Base-by-base conservation (phyloP, 2,797 vertebrate genomes). In the Pempheris klunzingeri region DNA sequence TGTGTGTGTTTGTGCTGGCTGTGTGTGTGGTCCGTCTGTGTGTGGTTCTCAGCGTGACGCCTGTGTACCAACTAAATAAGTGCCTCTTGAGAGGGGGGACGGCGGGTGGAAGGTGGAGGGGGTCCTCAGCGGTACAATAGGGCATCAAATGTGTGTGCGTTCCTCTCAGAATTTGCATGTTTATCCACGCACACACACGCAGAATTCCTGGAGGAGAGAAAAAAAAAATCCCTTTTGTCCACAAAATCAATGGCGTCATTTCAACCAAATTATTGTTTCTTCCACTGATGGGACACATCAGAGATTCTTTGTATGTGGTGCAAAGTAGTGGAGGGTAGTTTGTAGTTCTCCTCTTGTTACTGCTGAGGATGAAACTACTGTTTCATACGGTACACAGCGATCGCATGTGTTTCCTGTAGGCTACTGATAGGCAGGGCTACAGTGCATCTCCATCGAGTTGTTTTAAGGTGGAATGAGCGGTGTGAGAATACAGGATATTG, bases 21-120 rank as follows among this genome's bases (percentile, higher is more conserved):
- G 87, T 81, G 86, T 89, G 89, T 90, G 90, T 88, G 92, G 89
- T 87, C 90, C 64, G 49, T 57, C 83, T 83, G 86, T 88, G 85
- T 90, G 91, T 80, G 87, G 87, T 64, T 84, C 87, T 82, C 90
- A 86, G 86, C 80, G 64, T 77, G 89, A 82, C 4, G 82, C 69
- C 84, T 80, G 80, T 71, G 73, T 73, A 85, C 83, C 69, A 79
- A 85, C 85, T 87, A 87, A 82, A 85, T 77, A 87, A 90, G 87
- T 78, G 88, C 74, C 80, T 82, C 84, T 91, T 88, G 60, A 81
- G 82, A 47, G 62, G 59, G 55, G 77, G 59, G 50, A 14, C 1
- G 12, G 26, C 1, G 66, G 81, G 66, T 70, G 67, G 66, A 72
- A 61, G 79, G 63, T 46, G 54, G 71, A 79, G 65, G 59, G n/a